Evolutionary conservation across 2,797 vertebrate genomes (phyloP).

Genomic region (Neosilurus mollespiculum): DNA sequence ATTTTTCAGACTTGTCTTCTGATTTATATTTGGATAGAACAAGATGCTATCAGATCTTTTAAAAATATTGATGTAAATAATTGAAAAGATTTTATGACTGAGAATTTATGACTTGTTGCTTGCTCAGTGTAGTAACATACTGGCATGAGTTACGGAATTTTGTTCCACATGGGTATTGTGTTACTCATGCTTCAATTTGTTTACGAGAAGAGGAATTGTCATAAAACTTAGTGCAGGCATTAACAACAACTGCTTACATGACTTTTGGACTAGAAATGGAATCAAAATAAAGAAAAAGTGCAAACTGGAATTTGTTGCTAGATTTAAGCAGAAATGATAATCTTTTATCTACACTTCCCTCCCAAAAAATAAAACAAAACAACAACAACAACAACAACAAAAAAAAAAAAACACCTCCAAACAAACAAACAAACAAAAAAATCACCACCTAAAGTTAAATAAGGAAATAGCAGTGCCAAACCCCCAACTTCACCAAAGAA

Average conservation of each 20-base stretch:
- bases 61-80: too few relatives aligned
- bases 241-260: neutral
- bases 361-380: too few relatives aligned
- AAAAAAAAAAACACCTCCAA: too few relatives aligned
- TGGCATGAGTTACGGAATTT: neutral
- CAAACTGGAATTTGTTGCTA: neutral
- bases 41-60: neutral
- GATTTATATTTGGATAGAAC: neutral
- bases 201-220: neutral
- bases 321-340: neutral
- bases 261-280: neutral
- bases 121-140: neutral
- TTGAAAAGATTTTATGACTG: neutral
- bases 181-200: slow-evolving; percentile 1
- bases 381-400: too few relatives aligned
- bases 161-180: neutral
- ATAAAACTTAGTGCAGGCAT: neutral
- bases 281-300: neutral
- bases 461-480: too few relatives aligned
- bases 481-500: too few relatives aligned
- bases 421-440: too few relatives aligned
- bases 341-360: too few relatives aligned
- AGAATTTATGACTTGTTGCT: neutral
- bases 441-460: too few relatives aligned
- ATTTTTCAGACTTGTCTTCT: neutral